Percentiles rank a stretch among this genome's conserved stretches.
Evolutionary conservation across 2,888 invertebrate species (phyloP).

Genomic region (Elysia crispata): DNA sequence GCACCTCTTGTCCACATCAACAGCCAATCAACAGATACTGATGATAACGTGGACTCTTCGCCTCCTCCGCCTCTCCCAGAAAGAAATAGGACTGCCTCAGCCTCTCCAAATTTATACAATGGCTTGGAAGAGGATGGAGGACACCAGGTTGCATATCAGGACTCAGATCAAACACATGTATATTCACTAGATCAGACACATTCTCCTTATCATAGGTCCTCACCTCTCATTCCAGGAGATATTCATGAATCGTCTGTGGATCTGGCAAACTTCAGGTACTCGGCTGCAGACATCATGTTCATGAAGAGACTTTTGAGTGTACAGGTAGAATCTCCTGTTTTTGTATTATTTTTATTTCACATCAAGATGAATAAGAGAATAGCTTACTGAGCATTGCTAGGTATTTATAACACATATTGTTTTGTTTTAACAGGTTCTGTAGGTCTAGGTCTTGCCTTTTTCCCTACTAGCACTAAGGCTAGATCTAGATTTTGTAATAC

Average conservation of each 20-base stretch:
- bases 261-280: slow-evolving; percentile 41
- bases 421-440: no score
- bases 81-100: background rate
- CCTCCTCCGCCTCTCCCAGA: background rate
- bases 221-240: background rate
- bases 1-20: slow-evolving; percentile 27
- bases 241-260: background rate
- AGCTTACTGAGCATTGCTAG: no score
- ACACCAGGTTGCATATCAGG: no score
- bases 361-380: no score
- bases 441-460: no score
- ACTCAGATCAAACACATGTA: background rate
- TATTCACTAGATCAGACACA: background rate
- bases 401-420: no score
- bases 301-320: slow-evolving; percentile 51
- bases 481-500: no score
- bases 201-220: background rate
- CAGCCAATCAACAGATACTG: slow-evolving; percentile 31
- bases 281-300: slow-evolving; percentile 50
- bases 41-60: slow-evolving; percentile 12
- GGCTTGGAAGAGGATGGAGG: background rate
- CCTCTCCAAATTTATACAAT: background rate
- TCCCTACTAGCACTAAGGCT: no score
- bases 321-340: no score
- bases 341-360: no score